Percentiles rank a stretch among this genome's conserved stretches.
phyloP scores from a whole-genome alignment of 2,888 invertebrate genomes.

The Schizotus pectinicornis region DNA sequence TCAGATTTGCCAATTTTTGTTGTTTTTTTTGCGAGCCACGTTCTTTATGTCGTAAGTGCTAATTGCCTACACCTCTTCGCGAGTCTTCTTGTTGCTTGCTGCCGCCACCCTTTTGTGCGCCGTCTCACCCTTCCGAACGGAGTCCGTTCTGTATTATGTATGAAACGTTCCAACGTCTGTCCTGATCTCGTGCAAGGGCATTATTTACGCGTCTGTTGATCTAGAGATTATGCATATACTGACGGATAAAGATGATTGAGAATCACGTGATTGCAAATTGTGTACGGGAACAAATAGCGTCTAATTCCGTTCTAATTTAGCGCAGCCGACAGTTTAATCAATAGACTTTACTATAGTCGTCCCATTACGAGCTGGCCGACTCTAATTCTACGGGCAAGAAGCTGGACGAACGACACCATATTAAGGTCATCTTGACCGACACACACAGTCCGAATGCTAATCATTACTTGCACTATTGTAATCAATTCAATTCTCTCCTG shows the following conservation, averaged over 20 bases:
- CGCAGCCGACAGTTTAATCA: conserved; percentile 53
- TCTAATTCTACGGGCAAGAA: conserved; percentile 3
- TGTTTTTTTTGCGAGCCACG: too few species aligned
- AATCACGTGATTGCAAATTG: conserved; percentile 41
- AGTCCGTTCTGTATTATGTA: conserved; percentile 11
- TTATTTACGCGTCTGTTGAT: conserved; percentile 24
- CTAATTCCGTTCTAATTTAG: conserved; percentile 51
- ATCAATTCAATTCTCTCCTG: conserved; percentile 11
- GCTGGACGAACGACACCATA: background rate
- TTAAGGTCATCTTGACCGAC: background rate
- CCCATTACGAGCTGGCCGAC: background rate
- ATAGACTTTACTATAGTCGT: conserved; percentile 44
- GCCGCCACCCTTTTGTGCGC: too few species aligned
- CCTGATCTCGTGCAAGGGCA: conserved; percentile 13
- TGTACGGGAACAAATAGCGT: conserved; percentile 42
- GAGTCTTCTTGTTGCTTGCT: too few species aligned
- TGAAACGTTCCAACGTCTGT: conserved; percentile 15
- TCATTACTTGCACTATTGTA: background rate
- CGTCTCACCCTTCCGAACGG: too few species aligned
- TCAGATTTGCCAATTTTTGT: too few species aligned
- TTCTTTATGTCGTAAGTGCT: too few species aligned
- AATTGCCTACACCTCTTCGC: too few species aligned
- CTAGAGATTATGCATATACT: conserved; percentile 24
- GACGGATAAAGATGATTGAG: conserved; percentile 40
- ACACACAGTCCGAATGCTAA: background rate